Percentiles rank a stretch among this genome's conserved stretches.
These are phyloP conservation scores for Pan paniscus DNA, from an alignment of 2,113 vertebrate genomes.

Conservation along the genomic window DNA sequence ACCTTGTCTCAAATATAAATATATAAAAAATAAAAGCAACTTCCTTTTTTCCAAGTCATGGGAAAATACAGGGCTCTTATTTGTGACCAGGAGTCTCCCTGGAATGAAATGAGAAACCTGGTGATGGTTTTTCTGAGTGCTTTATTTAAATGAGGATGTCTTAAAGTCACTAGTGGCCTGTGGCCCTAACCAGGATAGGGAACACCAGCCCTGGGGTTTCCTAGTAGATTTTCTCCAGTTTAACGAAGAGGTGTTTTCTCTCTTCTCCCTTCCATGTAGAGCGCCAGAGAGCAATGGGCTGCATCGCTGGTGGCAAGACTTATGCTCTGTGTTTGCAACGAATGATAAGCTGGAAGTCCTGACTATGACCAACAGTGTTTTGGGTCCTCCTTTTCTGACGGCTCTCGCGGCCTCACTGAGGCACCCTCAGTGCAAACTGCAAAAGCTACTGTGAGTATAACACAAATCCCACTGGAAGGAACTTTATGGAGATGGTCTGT, in stretches of 20 bases:
- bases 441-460: background rate
- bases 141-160: background rate
- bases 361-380: fast-evolving
- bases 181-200: too few species aligned
- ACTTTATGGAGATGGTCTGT: background rate
- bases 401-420: background rate
- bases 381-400: fast-evolving
- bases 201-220: background rate
- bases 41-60: background rate
- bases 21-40: background rate
- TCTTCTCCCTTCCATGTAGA: background rate
- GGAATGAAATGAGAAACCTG: too few species aligned
- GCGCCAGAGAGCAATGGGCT: background rate
- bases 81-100: background rate
- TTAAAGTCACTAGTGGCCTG: background rate
- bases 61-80: background rate
- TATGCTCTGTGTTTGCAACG: background rate
- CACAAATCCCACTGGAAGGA: background rate
- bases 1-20: too few species aligned
- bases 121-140: background rate
- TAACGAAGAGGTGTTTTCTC: fast-evolving
- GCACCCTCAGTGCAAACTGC: background rate
- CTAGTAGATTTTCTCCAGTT: background rate
- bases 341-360: background rate
- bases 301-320: background rate